These are phyloP conservation scores for Pleuronectes platessa DNA, from an alignment of 2,113 vertebrate species.

Conservation along the genomic window DNA sequence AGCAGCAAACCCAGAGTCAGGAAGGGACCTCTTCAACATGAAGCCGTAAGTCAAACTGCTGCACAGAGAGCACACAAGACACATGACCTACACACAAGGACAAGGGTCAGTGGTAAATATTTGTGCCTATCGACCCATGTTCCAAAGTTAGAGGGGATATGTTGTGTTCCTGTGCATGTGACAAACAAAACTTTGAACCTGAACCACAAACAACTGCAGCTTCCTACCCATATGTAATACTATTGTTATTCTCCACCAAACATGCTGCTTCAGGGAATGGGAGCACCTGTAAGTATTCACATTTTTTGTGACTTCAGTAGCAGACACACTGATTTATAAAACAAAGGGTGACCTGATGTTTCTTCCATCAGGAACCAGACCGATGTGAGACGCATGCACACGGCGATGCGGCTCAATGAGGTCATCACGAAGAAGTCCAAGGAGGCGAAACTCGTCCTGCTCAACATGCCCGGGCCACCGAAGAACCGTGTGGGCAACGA, in stretches of 20 bases:
- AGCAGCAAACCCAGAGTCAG: slow-evolving; percentile 83
- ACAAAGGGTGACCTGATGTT: background rate
- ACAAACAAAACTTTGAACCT: slow-evolving; percentile 43
- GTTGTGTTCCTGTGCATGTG: background rate
- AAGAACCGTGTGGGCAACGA: slow-evolving; percentile 94
- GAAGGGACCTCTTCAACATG: slow-evolving; percentile 96
- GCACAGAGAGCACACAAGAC: background rate
- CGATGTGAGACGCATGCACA: slow-evolving; percentile 97
- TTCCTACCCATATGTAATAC: background rate
- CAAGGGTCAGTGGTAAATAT: slow-evolving; percentile 29
- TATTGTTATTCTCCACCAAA: slow-evolving; percentile 46
- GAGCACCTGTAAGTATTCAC: slow-evolving; percentile 92
- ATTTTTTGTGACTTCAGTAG: background rate
- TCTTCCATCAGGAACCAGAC: slow-evolving; percentile 87
- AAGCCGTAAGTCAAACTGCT: slow-evolving; percentile 89
- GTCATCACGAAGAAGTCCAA: slow-evolving; percentile 94
- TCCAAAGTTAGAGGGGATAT: background rate
- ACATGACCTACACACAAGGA: background rate
- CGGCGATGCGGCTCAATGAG: slow-evolving; percentile 93
- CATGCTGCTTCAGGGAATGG: slow-evolving; percentile 92
- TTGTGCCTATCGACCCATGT: slow-evolving; percentile 18
- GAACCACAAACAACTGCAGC: background rate
- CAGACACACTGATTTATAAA: slow-evolving; percentile 3
- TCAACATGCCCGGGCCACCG: slow-evolving; percentile 98
- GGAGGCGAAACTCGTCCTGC: slow-evolving; percentile 93